A percentile compares a stretch with the other conserved stretches of the same genome.
phyloP scores from a whole-genome alignment of 2,888 invertebrate genomes.

The Cyrtodaria siliqua region DNA sequence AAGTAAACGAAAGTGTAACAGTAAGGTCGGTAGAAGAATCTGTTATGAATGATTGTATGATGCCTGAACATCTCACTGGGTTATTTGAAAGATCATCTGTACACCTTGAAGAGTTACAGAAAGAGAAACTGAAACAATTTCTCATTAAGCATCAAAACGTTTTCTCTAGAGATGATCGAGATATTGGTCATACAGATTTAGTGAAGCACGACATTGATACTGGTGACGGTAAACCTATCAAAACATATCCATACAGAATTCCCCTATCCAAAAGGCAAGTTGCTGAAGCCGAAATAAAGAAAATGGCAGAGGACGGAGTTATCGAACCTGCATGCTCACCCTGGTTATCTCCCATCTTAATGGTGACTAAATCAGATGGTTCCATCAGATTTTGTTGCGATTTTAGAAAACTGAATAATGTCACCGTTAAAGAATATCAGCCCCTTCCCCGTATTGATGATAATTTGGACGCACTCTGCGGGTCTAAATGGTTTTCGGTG shows the following conservation, averaged over 20 bases:
- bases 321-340: slow-evolving; percentile 7
- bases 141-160: slow-evolving; percentile 17
- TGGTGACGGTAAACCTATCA: slow-evolving; percentile 30
- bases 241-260: slow-evolving; percentile 33
- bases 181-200: slow-evolving; percentile 24
- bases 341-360: slow-evolving; percentile 1
- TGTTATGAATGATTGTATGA: not conserved
- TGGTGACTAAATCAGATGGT: not conserved
- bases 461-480: not conserved
- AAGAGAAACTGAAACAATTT: slow-evolving; percentile 10
- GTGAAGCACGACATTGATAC: slow-evolving; percentile 39
- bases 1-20: not conserved
- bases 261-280: slow-evolving; percentile 34
- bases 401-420: not conserved
- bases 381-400: not conserved
- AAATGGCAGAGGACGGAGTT: slow-evolving; percentile 31
- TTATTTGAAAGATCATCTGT: slow-evolving; percentile 15
- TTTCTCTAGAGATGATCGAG: slow-evolving; percentile 16
- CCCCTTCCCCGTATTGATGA: not conserved
- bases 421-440: not conserved
- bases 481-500: not conserved
- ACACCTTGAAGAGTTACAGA: slow-evolving; percentile 4
- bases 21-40: too few relatives aligned
- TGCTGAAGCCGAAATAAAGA: slow-evolving; percentile 42
- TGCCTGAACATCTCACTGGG: slow-evolving; percentile 12